Percentiles rank a stretch among this genome's conserved stretches.
Conservation (phyloP, 2,888 invertebrate species). For the Trachelus iudaicus region DNA sequence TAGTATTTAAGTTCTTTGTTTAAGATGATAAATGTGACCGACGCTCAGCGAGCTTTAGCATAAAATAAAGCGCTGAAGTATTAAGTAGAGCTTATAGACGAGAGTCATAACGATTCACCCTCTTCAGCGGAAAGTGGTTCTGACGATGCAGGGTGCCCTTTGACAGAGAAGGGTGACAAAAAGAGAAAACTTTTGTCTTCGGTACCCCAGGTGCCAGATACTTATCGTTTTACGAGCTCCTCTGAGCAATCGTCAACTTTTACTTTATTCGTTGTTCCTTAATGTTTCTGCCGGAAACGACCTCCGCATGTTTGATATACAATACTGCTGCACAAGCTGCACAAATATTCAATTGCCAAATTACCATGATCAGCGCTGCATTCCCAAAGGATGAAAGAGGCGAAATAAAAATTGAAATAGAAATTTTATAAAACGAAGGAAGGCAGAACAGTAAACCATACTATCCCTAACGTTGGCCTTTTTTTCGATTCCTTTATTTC, state of each 20-base stretch:
- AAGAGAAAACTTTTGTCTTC: constrained; percentile 41
- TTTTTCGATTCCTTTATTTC: background rate
- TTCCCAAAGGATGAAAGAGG: too few relatives aligned
- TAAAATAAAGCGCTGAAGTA: constrained; percentile 52
- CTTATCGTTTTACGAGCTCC: constrained; percentile 18
- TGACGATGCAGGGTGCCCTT: constrained; percentile 4
- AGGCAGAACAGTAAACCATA: background rate
- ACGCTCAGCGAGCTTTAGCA: constrained; percentile 37
- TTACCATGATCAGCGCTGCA: background rate
- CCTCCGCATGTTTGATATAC: background rate
- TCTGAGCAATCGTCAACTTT: background rate
- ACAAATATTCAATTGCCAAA: background rate
- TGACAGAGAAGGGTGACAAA: background rate
- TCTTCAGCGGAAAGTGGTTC: constrained; percentile 48
- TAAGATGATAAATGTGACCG: constrained; percentile 45
- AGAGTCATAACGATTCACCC: constrained; percentile 56
- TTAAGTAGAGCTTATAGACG: constrained; percentile 50
- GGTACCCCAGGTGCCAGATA: constrained; percentile 36
- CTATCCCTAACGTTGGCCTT: background rate
- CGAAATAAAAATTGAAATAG: too few relatives aligned
- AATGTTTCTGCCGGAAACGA: background rate
- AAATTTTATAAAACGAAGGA: background rate
- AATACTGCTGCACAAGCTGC: too few relatives aligned
- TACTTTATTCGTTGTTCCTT: background rate
- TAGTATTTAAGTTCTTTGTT: constrained; percentile 35